Percentiles rank a stretch among this genome's conserved stretches.
Conservation (phyloP, 2,797 vertebrate genomes). For the Calcarius lapponicus region DNA sequence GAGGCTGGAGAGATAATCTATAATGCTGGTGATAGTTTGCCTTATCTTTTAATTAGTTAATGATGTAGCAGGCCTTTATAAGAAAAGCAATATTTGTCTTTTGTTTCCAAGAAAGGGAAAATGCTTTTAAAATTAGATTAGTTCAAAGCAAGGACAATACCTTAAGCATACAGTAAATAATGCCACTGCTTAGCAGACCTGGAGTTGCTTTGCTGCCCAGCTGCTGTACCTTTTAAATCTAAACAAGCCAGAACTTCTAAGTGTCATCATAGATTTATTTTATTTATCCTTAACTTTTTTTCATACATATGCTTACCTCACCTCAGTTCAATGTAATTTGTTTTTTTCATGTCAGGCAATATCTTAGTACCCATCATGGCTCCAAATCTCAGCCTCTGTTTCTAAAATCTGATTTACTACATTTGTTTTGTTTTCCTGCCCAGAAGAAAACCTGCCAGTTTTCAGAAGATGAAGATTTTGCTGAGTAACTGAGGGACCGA, state of each 20-base stretch:
- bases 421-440: not conserved
- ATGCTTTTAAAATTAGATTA: not conserved
- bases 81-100: not conserved
- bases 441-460: not conserved
- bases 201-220: not conserved
- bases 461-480: not conserved
- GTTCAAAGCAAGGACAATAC: not conserved
- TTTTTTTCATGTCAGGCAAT: not conserved
- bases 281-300: not conserved
- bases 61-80: not conserved
- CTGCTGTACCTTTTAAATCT: not conserved
- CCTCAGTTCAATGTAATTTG: not conserved
- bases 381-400: not conserved
- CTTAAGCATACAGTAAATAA: not conserved
- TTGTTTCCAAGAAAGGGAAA: not conserved
- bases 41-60: not conserved
- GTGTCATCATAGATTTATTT: not conserved
- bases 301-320: not conserved
- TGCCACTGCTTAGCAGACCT: not conserved
- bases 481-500: not conserved
- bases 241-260: not conserved
- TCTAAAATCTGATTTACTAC: not conserved
- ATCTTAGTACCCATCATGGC: not conserved
- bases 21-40: not conserved
- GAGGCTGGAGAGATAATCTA: not conserved